phyloP scores from a whole-genome alignment of 2,888 invertebrate genomes.

The Mycalesis mineus region DNA sequence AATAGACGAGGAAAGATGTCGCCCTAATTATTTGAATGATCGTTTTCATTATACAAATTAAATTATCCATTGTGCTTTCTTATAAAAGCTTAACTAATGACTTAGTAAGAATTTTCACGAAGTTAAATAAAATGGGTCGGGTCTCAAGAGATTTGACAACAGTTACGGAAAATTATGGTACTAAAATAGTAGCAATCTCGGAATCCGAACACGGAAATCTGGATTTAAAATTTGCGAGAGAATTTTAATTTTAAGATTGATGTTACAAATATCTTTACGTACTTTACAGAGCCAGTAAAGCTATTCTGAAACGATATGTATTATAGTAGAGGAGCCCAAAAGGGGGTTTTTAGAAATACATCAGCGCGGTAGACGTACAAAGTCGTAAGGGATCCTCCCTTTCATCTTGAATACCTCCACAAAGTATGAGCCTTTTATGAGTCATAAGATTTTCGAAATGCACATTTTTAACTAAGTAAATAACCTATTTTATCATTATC shows the following conservation, averaged over 20 bases:
- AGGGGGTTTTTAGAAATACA: no score
- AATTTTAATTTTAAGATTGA: background rate
- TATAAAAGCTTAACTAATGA: slow-evolving; percentile 10
- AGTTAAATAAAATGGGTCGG: slow-evolving; percentile 9
- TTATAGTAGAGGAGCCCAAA: no score
- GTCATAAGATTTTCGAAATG: no score
- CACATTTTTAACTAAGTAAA: no score
- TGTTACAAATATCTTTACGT: background rate
- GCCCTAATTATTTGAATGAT: slow-evolving; percentile 4
- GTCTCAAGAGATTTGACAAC: background rate
- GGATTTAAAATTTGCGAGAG: background rate
- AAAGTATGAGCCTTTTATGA: no score
- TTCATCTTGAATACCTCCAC: no score
- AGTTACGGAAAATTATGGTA: background rate
- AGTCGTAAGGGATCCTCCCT: no score
- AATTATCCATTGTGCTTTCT: slow-evolving; percentile 6
- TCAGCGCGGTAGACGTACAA: no score
- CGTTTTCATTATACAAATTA: slow-evolving; percentile 11
- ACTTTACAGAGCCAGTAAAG: no score
- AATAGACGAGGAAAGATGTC: background rate
- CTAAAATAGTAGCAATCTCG: background rate
- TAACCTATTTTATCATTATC: no score
- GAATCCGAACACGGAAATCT: background rate
- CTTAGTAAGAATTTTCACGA: background rate
- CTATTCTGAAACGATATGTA: no score